Base-by-base conservation (phyloP, 2,113 vertebrate species). In the Dromaius novaehollandiae region DNA sequence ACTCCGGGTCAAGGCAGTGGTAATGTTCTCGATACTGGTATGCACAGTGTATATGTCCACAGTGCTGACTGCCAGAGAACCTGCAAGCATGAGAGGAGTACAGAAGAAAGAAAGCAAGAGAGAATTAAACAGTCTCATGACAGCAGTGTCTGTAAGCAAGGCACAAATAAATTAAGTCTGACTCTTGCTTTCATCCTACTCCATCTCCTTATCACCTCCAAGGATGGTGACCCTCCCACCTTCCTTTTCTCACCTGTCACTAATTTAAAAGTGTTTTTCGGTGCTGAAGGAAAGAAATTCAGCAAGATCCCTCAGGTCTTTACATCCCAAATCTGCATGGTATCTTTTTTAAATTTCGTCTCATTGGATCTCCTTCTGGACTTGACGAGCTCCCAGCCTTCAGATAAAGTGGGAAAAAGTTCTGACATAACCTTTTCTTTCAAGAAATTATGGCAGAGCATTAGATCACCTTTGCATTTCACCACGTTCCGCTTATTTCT, bases 21-120 rank as follows among this genome's bases (percentile, higher is more conserved):
- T 99, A 99, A 97, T 99, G 99, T 85, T 99, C 99, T 38, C 99
- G 97, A 96, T 99, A 99, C 98, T 99, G 99, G 98, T 99, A 99
- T 2, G 99, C 99, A 90, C 99, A 99, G 97, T 99, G 99, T 95
- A 99, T 99, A 11, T 99, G 99, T 71, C 99, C 99, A 74, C 99
- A 99, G 98, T 99, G 99, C 97, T 99, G 99, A 93, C 99, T 99
- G 95, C 99, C 99, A 21, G 99, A 99, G 97, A 99, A 99, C 98
- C 99, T 99, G 97, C 75, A 96, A 40, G 85, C 32, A 19, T 34
- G 79, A 89, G 42, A 88, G 56, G 48, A 78, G 40, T 32, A 64
- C 19, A 64, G 50, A 28, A 26, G 7, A 19, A 30, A 58, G 77
- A 93, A 90, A 94, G 78, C 60, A n/a, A 82, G 20, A 82, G 13